Evolutionary conservation across 2,113 vertebrate species (phyloP).

Genomic region (cattle (Bos taurus)): DNA sequence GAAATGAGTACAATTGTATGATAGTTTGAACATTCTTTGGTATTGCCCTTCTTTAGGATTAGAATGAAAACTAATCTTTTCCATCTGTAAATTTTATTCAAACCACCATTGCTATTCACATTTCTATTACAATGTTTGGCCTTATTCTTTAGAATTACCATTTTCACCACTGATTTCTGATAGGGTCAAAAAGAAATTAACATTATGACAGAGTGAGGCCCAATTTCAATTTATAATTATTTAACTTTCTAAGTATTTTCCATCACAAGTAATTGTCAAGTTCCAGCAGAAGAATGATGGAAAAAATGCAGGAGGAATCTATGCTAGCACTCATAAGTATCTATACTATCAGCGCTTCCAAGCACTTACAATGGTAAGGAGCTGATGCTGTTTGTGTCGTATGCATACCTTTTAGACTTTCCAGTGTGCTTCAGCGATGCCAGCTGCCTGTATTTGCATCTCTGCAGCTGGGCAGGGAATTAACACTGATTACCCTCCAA

Average conservation of each 20-base stretch:
- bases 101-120: neutral
- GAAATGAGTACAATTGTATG: neutral
- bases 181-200: neutral
- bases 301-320: neutral
- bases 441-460: neutral
- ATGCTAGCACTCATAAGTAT: neutral
- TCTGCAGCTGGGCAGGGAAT: neutral
- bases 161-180: neutral
- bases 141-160: neutral
- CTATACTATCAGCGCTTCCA: neutral
- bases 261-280: neutral
- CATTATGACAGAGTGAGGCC: neutral
- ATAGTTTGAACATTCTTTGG: neutral
- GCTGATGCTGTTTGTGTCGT: neutral
- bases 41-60: neutral
- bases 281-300: neutral
- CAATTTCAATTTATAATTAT: neutral
- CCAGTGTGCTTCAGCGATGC: neutral
- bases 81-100: neutral
- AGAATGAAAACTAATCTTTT: neutral
- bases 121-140: neutral
- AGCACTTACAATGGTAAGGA: neutral
- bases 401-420: neutral
- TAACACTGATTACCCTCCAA: neutral
- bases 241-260: neutral